These are phyloP conservation scores for Himalopsyche phryganea DNA, from an alignment of 1,140 invertebrate genomes.

Conservation along the genomic window DNA sequence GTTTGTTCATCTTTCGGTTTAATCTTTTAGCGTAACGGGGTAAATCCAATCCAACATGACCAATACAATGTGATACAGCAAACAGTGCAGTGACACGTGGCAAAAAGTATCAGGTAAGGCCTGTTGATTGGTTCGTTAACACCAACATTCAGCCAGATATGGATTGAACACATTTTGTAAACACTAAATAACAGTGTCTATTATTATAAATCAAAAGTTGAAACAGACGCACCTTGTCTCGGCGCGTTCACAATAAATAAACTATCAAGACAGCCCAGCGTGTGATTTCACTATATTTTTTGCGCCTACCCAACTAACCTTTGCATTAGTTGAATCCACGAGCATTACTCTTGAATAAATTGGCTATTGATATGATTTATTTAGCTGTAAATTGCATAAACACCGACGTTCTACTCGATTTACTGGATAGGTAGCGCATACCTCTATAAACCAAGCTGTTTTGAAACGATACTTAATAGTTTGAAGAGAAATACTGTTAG, in stretches of 20 bases:
- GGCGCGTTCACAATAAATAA: neutral
- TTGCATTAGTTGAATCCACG: neutral
- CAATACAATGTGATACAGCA: too few species aligned
- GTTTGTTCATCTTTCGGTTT: too few species aligned
- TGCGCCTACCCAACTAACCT: too few species aligned
- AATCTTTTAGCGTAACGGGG: too few species aligned
- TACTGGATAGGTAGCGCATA: conserved; percentile 8
- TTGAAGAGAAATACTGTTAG: neutral
- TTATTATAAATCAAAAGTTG: conserved; percentile 1
- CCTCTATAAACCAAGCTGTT: neutral
- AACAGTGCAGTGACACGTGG: too few species aligned
- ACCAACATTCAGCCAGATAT: too few species aligned
- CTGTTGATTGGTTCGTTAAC: too few species aligned
- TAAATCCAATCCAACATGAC: too few species aligned
- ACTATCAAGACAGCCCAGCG: neutral
- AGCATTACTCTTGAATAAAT: conserved; percentile 3
- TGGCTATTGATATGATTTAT: conserved; percentile 14
- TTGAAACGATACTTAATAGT: neutral
- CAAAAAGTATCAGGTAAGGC: too few species aligned
- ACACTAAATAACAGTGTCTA: neutral
- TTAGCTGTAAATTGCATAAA: conserved; percentile 1
- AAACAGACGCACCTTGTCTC: neutral
- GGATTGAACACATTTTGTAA: neutral
- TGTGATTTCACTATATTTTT: too few species aligned
- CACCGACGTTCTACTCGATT: neutral